Conservation (phyloP, 2,113 vertebrate genomes). For the Hippolais icterina region DNA sequence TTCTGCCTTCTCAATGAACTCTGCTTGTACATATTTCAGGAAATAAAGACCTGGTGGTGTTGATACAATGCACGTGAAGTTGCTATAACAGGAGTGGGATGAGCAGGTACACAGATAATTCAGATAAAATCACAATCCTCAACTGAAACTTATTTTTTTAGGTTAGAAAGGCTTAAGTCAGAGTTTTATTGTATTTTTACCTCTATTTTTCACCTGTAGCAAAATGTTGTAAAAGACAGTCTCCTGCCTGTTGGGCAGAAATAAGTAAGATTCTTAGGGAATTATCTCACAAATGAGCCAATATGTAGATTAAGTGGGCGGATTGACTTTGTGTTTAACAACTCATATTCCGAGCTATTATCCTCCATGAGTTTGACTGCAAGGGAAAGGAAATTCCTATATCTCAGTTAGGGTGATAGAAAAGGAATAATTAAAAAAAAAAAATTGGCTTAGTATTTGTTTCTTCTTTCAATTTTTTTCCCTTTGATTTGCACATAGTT, state of each 20-base stretch:
- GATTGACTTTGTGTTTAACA: neutral
- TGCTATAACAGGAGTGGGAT: neutral
- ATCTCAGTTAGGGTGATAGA: neutral
- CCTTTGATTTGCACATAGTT: neutral
- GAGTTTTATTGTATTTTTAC: neutral
- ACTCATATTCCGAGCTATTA: neutral
- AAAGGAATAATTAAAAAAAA: neutral
- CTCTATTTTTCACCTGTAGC: neutral
- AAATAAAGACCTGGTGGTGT: neutral
- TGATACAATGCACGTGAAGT: neutral
- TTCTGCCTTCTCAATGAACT: neutral
- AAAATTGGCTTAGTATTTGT: neutral
- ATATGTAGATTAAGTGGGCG: neutral
- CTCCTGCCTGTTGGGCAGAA: neutral
- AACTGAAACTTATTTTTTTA: neutral
- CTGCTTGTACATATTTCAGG: neutral
- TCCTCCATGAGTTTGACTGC: neutral
- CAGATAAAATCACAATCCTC: neutral
- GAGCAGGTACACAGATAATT: neutral
- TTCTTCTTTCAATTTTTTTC: neutral
- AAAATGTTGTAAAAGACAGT: neutral
- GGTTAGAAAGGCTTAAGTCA: neutral
- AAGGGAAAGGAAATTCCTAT: neutral
- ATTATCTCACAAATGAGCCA: neutral
- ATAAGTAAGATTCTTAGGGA: neutral